Conservation (phyloP, 2,797 vertebrate genomes). For the Acipenser oxyrinchus region DNA sequence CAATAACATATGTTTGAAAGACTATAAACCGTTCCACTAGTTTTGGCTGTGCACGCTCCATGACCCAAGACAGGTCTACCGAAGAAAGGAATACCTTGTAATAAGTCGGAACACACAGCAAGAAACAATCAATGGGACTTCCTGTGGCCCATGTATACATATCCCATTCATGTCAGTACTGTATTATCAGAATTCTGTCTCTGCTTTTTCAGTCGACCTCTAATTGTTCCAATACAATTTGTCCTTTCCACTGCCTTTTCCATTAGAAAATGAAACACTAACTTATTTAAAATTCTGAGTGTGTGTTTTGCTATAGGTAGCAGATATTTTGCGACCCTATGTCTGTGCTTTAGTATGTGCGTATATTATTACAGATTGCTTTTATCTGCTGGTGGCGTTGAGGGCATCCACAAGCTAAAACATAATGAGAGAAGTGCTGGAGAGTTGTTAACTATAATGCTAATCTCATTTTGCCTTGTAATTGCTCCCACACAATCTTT, state of each 20-base stretch:
- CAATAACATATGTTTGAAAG: too few relatives aligned
- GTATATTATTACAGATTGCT: neutral
- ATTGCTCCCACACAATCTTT: neutral
- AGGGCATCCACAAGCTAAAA: neutral
- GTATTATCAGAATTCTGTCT: too few relatives aligned
- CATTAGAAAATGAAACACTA: constrained; percentile 4
- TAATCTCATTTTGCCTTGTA: neutral
- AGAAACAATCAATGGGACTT: too few relatives aligned
- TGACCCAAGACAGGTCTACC: too few relatives aligned
- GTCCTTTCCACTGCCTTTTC: neutral
- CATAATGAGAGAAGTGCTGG: neutral
- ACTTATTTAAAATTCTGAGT: neutral
- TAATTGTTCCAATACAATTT: too few relatives aligned
- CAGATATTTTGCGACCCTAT: neutral
- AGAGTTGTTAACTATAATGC: neutral
- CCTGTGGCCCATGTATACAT: too few relatives aligned
- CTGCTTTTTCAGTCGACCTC: too few relatives aligned
- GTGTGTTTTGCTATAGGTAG: neutral
- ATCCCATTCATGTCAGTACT: too few relatives aligned
- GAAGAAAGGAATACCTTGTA: too few relatives aligned
- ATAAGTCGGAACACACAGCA: too few relatives aligned
- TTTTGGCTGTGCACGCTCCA: too few relatives aligned
- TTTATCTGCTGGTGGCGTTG: constrained; percentile 5
- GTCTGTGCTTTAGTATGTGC: neutral
- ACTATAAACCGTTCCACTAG: too few relatives aligned